Evolutionary conservation across 2,113 vertebrate genomes (phyloP), one percentile per base, ranked within the genome.

Genomic region (Barbus barbus): DNA sequence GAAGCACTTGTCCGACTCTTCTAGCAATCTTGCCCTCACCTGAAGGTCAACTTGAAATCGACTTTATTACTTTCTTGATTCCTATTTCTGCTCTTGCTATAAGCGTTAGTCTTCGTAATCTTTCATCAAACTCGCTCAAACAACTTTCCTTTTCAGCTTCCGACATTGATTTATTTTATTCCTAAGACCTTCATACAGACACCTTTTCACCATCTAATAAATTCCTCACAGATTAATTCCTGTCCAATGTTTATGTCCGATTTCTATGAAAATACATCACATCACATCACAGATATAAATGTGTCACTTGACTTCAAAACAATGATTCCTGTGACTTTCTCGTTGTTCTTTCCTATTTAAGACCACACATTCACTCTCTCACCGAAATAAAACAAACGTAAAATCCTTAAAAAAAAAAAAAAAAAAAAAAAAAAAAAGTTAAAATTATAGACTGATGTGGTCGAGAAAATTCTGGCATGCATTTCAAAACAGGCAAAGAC

Each of bases 401-500:
- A 89, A 51, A 58, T 81, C 46, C 31, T 20, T 22, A 79, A 84
- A 83, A 71, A 83, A 53, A 38, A 65, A 41, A 82, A 79, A 86
- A 81, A 84, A 83, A 61, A 84, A 67, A 33, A 63, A 38, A 82
- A 82, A 80, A 44, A n/a, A n/a, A n/a, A n/a, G n/a, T n/a, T n/a
- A n/a, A n/a, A n/a, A n/a, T n/a, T n/a, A n/a, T n/a, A 26, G 77
- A 87, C 85, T 83, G 86, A 90, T 83, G 83, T 79, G 85, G 78
- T 87, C 81, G 81, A 90, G 87, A 12, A 73, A 86, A 76, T 63
- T 78, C 87, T 72, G 79, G 86, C 89, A 91, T 89, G 89, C 91
- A 90, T 73, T 86, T 89, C 77, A 78, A 84, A 85, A 87, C 86
- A 86, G 80, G 83, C 84, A 75, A 84, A 67, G 11, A 33, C 71